phyloP scores from a whole-genome alignment of 1,140 invertebrate genomes.

The Episyrphus balteatus region DNA sequence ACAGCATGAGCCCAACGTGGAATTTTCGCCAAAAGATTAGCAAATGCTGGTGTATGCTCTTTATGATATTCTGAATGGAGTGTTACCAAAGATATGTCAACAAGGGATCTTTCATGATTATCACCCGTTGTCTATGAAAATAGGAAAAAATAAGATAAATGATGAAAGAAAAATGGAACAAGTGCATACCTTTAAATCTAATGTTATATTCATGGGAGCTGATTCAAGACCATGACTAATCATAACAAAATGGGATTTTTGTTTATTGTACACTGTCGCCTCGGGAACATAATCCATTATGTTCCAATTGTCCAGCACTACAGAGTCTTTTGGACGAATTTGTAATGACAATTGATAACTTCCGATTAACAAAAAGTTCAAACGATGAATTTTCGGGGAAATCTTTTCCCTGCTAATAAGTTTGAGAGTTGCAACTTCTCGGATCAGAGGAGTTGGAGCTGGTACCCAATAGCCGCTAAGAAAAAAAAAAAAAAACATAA shows the following conservation, averaged over 20 bases:
- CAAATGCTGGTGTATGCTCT: constrained; percentile 19
- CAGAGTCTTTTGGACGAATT: constrained; percentile 17
- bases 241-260: constrained; percentile 20
- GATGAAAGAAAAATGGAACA: not conserved
- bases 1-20: constrained; percentile 29
- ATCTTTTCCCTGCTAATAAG: constrained; percentile 13
- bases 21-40: constrained; percentile 21
- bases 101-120: constrained; percentile 6
- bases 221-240: constrained; percentile 17
- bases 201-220: constrained; percentile 13
- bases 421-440: constrained; percentile 13
- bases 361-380: constrained; percentile 20
- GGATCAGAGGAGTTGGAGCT: constrained; percentile 20
- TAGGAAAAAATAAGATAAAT: not conserved
- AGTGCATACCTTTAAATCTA: constrained; percentile 17
- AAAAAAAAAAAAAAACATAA: not conserved
- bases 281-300: constrained; percentile 13
- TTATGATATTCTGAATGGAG: constrained; percentile 20
- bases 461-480: constrained; percentile 23
- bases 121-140: not conserved
- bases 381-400: constrained; percentile 9
- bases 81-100: constrained; percentile 21
- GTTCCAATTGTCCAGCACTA: constrained; percentile 21
- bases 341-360: constrained; percentile 24
- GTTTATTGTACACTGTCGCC: constrained; percentile 12